Evolutionary conservation across 1,140 invertebrate species (phyloP).

Genomic region (Drosophila subobscura): DNA sequence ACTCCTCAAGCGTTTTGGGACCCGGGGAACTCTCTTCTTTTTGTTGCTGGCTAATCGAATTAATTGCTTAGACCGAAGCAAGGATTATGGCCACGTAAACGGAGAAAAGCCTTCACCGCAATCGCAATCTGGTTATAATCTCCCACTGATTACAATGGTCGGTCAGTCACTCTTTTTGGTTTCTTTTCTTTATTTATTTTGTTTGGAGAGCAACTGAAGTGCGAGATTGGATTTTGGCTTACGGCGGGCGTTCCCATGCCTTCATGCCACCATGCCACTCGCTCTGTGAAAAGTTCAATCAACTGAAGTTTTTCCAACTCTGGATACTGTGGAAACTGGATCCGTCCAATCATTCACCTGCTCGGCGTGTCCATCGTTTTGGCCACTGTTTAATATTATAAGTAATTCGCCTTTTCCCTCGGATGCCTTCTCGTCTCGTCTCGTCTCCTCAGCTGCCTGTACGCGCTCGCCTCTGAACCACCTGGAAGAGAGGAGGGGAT

Average conservation of each 20-base stretch:
- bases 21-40: background rate
- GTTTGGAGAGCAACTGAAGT: conserved; percentile 39
- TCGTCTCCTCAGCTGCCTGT: background rate
- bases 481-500: background rate
- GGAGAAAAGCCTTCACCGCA: conserved; percentile 24
- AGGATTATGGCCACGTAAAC: conserved; percentile 46
- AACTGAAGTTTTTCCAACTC: conserved; percentile 44
- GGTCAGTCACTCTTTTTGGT: conserved; percentile 21
- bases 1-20: no score
- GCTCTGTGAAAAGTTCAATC: conserved; percentile 54
- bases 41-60: conserved; percentile 29
- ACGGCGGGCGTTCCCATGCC: conserved; percentile 8
- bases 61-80: conserved; percentile 42
- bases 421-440: background rate
- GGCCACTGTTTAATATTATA: conserved; percentile 75
- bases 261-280: background rate
- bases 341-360: conserved; percentile 65
- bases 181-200: conserved; percentile 1
- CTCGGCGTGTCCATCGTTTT: conserved; percentile 51
- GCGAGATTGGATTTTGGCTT: conserved; percentile 63
- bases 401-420: conserved; percentile 53
- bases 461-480: no score
- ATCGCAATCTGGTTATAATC: conserved; percentile 50
- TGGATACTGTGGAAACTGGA: conserved; percentile 11
- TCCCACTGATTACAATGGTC: conserved; percentile 48